Evolutionary conservation across 2,888 invertebrate species (phyloP).

Genomic region (Acrocyrtus sp.): DNA sequence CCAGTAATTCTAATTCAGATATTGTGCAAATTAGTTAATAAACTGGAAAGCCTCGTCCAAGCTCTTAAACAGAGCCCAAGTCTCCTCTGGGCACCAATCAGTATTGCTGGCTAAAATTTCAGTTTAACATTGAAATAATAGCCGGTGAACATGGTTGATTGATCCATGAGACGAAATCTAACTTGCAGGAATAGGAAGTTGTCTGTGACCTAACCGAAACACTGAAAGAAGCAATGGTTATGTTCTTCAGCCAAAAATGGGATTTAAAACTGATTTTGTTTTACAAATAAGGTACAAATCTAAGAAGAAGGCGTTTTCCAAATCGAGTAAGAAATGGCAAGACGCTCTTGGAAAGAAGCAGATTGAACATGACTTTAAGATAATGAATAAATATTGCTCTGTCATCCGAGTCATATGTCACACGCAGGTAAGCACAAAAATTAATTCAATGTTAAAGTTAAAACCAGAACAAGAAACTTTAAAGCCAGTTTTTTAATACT

Average conservation of each 20-base stretch:
- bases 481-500: too few species aligned
- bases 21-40: slow-evolving; percentile 6
- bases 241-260: background rate
- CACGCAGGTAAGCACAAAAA: slow-evolving; percentile 81
- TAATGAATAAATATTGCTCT: slow-evolving; percentile 98
- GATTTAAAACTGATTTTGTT: background rate
- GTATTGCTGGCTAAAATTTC: slow-evolving; percentile 23
- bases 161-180: slow-evolving; percentile 48
- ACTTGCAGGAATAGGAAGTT: background rate
- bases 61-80: slow-evolving; percentile 26
- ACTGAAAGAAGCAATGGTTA: background rate
- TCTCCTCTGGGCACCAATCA: slow-evolving; percentile 57
- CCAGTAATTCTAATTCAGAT: background rate
- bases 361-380: slow-evolving; percentile 95
- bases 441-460: background rate
- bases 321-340: slow-evolving; percentile 98
- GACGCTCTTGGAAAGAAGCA: slow-evolving; percentile 96
- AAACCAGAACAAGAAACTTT: too few species aligned
- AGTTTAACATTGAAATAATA: slow-evolving; percentile 2
- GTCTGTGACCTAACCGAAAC: too few species aligned
- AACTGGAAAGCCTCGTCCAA: slow-evolving; percentile 44
- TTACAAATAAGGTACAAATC: slow-evolving; percentile 93
- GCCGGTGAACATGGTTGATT: slow-evolving; percentile 13
- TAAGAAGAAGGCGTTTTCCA: slow-evolving; percentile 99
- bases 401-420: slow-evolving; percentile 96